Percentiles rank a stretch among this genome's conserved stretches.
phyloP scores from a whole-genome alignment of 2,797 vertebrate genomes.

The Thalassophryne amazonica region DNA sequence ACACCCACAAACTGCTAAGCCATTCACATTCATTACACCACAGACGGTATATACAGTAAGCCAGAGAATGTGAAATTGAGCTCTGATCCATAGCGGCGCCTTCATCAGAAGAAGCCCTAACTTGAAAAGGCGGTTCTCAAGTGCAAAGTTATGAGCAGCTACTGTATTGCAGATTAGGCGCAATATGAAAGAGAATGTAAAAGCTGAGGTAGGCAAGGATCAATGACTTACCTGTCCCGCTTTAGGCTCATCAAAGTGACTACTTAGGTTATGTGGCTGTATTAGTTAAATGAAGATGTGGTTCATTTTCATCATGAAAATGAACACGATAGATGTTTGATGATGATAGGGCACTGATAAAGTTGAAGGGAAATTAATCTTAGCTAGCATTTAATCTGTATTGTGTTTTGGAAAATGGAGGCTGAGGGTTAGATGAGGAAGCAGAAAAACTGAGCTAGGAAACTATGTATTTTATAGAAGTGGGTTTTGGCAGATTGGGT shows the following conservation, averaged over 20 bases:
- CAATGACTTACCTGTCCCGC: constrained; percentile 59
- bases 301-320: constrained; percentile 58
- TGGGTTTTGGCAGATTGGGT: constrained; percentile 41
- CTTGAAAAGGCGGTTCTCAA: constrained; percentile 30
- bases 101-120: constrained; percentile 22
- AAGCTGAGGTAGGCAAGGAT: constrained; percentile 45
- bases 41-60: background rate
- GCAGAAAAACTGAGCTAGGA: constrained; percentile 20
- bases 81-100: constrained; percentile 1
- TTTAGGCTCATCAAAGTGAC: constrained; percentile 66
- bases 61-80: constrained; percentile 19
- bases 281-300: constrained; percentile 51
- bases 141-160: constrained; percentile 35
- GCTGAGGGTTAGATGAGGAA: constrained; percentile 34
- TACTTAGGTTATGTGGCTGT: constrained; percentile 58
- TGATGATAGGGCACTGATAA: constrained; percentile 51
- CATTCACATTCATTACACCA: background rate
- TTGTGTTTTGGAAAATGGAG: constrained; percentile 62
- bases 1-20: constrained; percentile 4
- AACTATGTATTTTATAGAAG: constrained; percentile 51
- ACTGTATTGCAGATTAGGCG: constrained; percentile 34
- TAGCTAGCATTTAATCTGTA: constrained; percentile 59
- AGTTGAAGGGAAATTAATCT: constrained; percentile 66
- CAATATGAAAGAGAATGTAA: constrained; percentile 59
- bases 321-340: constrained; percentile 38